Evolutionary conservation across 1,140 invertebrate species (phyloP).

Genomic region (Streblospio benedicti): DNA sequence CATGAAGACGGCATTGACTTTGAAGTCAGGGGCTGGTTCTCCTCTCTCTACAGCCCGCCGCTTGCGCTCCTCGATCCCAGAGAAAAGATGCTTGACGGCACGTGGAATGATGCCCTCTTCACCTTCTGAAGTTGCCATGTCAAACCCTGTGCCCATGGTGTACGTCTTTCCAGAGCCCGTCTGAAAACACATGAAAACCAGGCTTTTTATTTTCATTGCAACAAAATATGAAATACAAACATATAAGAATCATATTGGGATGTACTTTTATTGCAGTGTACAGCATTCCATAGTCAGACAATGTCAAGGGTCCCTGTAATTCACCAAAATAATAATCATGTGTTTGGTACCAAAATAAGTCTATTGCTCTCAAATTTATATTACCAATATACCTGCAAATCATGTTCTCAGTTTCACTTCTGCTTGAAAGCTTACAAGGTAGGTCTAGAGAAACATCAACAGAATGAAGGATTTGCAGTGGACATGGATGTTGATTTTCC

Average conservation of each 20-base stretch:
- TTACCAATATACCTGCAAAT: background rate
- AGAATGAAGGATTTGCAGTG: too few species aligned
- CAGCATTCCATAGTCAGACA: too few species aligned
- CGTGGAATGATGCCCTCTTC: conserved; percentile 49
- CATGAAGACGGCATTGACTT: conserved; percentile 49
- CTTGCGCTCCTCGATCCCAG: conserved; percentile 59
- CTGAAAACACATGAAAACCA: conserved; percentile 20
- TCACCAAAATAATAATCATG: too few species aligned
- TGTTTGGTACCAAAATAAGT: too few species aligned
- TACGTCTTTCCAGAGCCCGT: conserved; percentile 79
- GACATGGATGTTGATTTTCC: too few species aligned
- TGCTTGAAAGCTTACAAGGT: too few species aligned
- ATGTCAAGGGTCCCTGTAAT: too few species aligned
- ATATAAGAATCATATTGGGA: too few species aligned
- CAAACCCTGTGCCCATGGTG: conserved; percentile 97
- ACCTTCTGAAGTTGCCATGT: conserved; percentile 55
- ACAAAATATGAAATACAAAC: background rate
- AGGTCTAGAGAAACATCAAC: too few species aligned
- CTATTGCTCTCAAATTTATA: too few species aligned
- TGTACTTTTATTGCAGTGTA: too few species aligned
- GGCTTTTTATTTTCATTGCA: background rate
- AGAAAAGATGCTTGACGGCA: conserved; percentile 49
- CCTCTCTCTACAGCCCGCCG: conserved; percentile 36
- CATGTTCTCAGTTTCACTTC: background rate
- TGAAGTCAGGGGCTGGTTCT: conserved; percentile 45